A percentile compares a stretch with the other conserved stretches of the same genome.
These are phyloP conservation scores for Schizaphis graminum DNA, from an alignment of 2,888 invertebrate species.

Conservation along the genomic window DNA sequence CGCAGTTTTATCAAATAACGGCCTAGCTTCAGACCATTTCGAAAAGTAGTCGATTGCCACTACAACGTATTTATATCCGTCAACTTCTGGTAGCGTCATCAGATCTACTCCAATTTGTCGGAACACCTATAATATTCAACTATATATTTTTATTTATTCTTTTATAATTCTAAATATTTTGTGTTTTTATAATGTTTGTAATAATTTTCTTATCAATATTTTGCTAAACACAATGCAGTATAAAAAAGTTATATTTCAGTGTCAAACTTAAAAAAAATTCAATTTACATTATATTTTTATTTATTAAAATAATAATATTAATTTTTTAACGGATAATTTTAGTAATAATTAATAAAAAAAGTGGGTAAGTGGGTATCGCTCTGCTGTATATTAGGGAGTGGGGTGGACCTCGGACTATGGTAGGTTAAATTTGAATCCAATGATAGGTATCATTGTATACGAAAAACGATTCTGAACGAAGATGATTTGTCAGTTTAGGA, in stretches of 20 bases:
- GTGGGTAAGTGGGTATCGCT: too few relatives aligned
- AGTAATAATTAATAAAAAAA: too few relatives aligned
- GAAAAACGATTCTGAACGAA: too few relatives aligned
- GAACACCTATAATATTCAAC: not conserved
- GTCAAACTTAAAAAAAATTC: not conserved
- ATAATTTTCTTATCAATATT: not conserved
- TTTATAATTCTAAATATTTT: not conserved
- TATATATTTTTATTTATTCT: not conserved
- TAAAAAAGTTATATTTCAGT: not conserved
- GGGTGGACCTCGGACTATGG: too few relatives aligned
- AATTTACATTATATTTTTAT: too few relatives aligned
- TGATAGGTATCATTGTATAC: too few relatives aligned
- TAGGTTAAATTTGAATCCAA: too few relatives aligned
- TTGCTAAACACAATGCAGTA: not conserved
- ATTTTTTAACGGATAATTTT: too few relatives aligned
- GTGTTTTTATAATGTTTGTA: not conserved
- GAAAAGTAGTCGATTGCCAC: not conserved
- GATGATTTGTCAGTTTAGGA: too few relatives aligned
- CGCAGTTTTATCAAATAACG: not conserved
- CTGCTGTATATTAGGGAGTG: too few relatives aligned
- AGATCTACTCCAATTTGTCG: not conserved
- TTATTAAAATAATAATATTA: too few relatives aligned
- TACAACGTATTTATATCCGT: not conserved
- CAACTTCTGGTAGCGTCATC: not conserved
- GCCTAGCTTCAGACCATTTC: not conserved